Evolutionary conservation across 1,140 invertebrate genomes (phyloP).

Genomic region (Aporrectodea caliginosa): DNA sequence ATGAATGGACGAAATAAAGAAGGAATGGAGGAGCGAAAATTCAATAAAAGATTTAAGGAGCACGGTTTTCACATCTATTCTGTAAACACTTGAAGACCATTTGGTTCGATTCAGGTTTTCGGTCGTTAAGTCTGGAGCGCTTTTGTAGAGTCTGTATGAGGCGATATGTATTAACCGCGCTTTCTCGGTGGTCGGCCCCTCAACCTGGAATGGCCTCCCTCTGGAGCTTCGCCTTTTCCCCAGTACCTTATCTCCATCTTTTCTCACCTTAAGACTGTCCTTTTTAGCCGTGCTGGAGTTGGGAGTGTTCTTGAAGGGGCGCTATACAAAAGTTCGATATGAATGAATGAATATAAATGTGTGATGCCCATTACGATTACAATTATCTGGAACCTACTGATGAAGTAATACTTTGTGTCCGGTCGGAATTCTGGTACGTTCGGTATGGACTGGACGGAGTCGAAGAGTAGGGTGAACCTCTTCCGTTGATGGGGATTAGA

Average conservation of each 20-base stretch:
- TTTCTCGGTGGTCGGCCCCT: too few relatives aligned
- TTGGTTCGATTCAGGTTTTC: too few relatives aligned
- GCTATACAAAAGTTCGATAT: background rate
- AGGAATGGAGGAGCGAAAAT: background rate
- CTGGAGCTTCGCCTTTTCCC: too few relatives aligned
- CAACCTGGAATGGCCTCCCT: too few relatives aligned
- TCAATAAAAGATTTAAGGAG: background rate
- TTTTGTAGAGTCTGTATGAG: too few relatives aligned
- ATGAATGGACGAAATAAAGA: too few relatives aligned
- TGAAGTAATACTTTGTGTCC: conserved; percentile 27
- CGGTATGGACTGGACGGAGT: conserved; percentile 29
- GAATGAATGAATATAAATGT: background rate
- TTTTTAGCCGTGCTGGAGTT: too few relatives aligned
- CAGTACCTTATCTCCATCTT: background rate
- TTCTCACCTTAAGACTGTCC: background rate
- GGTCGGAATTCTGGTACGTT: conserved; percentile 27
- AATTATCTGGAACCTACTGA: conserved; percentile 22
- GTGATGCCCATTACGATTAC: background rate
- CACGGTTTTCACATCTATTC: background rate
- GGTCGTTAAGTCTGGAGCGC: too few relatives aligned
- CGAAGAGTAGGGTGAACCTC: conserved; percentile 31
- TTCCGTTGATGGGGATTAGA: conserved; percentile 24
- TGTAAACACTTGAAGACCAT: background rate
- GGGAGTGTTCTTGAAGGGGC: background rate
- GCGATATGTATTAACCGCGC: too few relatives aligned